These are phyloP conservation scores for Halcyon chelicuti DNA, from an alignment of 2,797 vertebrate genomes.

Conservation along the genomic window DNA sequence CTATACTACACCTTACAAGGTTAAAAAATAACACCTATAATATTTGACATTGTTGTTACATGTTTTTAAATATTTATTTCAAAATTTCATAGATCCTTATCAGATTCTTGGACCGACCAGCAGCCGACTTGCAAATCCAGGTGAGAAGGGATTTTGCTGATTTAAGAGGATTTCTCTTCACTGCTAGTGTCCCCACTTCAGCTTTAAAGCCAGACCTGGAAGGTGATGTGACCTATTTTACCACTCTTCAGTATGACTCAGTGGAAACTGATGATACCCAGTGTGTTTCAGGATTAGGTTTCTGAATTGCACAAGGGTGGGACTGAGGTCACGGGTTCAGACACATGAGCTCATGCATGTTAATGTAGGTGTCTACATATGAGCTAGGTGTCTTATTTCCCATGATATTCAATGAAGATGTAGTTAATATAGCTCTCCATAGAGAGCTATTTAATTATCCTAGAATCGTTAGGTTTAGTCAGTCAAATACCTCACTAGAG, in stretches of 20 bases:
- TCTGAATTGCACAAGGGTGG: background rate
- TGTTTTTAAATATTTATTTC: background rate
- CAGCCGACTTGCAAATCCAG: slow-evolving; percentile 91
- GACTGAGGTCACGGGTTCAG: background rate
- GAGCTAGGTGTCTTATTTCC: background rate
- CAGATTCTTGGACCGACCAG: slow-evolving; percentile 91
- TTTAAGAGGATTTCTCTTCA: background rate
- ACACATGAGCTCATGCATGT: background rate
- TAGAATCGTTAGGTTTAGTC: background rate
- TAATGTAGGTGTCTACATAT: background rate
- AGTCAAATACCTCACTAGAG: background rate
- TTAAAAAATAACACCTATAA: background rate
- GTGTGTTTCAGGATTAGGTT: background rate
- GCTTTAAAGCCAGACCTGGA: background rate
- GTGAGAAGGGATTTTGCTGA: slow-evolving; percentile 73
- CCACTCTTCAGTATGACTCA: background rate
- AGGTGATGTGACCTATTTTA: background rate
- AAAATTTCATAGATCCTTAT: slow-evolving; percentile 83
- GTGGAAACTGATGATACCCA: background rate
- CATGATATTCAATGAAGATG: background rate
- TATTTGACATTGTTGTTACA: background rate
- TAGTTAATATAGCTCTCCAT: background rate
- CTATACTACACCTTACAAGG: background rate
- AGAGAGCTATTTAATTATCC: background rate
- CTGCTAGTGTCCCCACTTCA: background rate